Base-by-base conservation (phyloP, 2,113 vertebrate genomes). In the Zosterops hypoxanthus region DNA sequence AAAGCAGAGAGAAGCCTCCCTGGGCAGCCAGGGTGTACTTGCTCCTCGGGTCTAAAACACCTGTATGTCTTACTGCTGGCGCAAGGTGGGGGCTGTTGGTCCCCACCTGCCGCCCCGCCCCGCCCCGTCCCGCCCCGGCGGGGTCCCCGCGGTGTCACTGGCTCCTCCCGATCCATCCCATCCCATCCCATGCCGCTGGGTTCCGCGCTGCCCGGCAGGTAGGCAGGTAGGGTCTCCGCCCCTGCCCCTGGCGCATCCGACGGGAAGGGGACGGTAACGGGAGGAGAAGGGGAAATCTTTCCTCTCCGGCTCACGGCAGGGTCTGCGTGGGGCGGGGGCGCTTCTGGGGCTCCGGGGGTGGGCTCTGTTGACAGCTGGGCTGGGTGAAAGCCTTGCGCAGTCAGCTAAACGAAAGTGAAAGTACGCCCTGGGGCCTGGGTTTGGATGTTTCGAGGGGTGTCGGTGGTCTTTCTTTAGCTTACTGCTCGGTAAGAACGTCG, bases 341-440 rank as follows among this genome's bases (percentile, higher is more conserved):
- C 6, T n/a, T 8, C 36, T 19, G 13, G 34, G 64, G 29, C 44
- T 7, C 12, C 7, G 23, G 55, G 20, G 29, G 11, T 6, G 41
- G 55, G 65, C 53, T 19, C 34, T 26, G 16, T 1, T 1, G 3
- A 0, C 13, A 19, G n/a, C 3, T 8, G 57, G 4, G 6, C 14
- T 8, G 14, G 2, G 57, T 6, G 59, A 4, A 24, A 15, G 14
- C 7, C n/a, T 36, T 23, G 33, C 29, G 4, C 10, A 3, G 55
- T 2, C 47, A 11, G 28, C 29, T 4, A 56, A 73, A 6, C 3
- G 84, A 75, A 94, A 82, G 65, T 34, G n/a, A 63, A 76, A 89
- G 24, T 14, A 5, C 2, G 18, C 20, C 11, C 14, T 4, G 2
- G 59, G 19, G 9, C 8, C 26, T 12, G 56, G 1, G 3, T 23